Base-by-base conservation (phyloP, 2,113 vertebrate species). In the Bettongia penicillata region DNA sequence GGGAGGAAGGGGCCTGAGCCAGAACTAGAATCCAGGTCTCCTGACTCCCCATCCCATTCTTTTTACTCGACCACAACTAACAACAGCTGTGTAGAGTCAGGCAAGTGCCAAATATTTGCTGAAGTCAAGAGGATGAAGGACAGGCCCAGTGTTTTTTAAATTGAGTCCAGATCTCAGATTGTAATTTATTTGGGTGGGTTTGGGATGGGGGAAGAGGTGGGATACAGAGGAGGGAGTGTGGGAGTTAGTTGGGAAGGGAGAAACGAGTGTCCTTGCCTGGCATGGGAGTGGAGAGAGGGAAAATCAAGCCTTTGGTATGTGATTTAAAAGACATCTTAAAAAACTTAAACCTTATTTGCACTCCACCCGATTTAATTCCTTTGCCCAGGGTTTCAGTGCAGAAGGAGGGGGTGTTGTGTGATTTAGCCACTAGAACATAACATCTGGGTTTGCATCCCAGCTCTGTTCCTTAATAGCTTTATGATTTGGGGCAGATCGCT, bases 91-190 rank as follows among this genome's bases (percentile, higher is more conserved):
- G n/a, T n/a, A 84, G 68, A 84, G n/a, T n/a, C 68, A 84, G 19
- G n/a, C 19, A 8, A 84, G 68, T 84, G 68, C 68, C 68, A 84
- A 84, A 84, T 8, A 84, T 84, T 84, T 23, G 37, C 37, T 43
- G 37, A 84, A 84, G 68, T 84, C 68, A 43, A 84, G 37, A 84
- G 57, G 68, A 84, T 84, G 68, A 84, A 84, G 68, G 68, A 84
- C 68, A 84, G 68, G 68, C 68, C 68, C 68, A 84, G 68, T 43
- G 68, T 84, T 84, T 84, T 84, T 84, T 84, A 84, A 84, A 84
- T 84, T 84, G 68, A 84, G 68, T 84, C 68, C 68, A 84, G 68
- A 84, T 84, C 68, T 84, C 68, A 84, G 68, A 84, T 84, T 84
- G 68, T 84, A 43, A 84, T 84, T 84, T 84, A 84, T 84, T 84